phyloP scores from a whole-genome alignment of 2,888 invertebrate species.

The Thereva nobilitata region DNA sequence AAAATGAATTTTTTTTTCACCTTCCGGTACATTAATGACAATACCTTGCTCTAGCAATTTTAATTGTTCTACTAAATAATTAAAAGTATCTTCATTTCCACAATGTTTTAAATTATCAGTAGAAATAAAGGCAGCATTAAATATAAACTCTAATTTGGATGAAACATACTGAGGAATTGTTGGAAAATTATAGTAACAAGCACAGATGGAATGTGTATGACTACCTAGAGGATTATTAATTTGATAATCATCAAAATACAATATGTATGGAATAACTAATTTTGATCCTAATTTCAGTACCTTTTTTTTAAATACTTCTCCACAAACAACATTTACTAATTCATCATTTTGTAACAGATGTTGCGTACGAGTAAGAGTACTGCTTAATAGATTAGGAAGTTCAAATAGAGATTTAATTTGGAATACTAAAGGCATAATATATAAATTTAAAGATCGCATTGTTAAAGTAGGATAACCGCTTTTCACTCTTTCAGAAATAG shows the following conservation, averaged over 20 bases:
- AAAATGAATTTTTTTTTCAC: slow-evolving; percentile 5
- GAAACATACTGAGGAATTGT: slow-evolving; percentile 38
- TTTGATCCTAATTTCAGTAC: slow-evolving; percentile 10
- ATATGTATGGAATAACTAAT: slow-evolving; percentile 27
- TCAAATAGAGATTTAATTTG: slow-evolving; percentile 37
- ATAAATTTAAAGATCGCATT: slow-evolving; percentile 18
- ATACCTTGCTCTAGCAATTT: slow-evolving; percentile 35
- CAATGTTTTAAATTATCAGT: slow-evolving; percentile 37
- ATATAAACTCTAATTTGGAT: slow-evolving; percentile 40
- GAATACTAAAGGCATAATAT: slow-evolving; percentile 37
- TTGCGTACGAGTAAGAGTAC: too few relatives aligned
- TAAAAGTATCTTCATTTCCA: slow-evolving; percentile 37
- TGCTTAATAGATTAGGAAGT: slow-evolving; percentile 35
- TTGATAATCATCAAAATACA: slow-evolving; percentile 39
- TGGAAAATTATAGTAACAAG: slow-evolving; percentile 13
- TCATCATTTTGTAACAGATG: slow-evolving; percentile 3
- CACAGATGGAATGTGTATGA: slow-evolving; percentile 31
- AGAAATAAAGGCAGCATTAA: slow-evolving; percentile 37
- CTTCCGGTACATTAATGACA: neutral
- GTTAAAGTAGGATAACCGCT: slow-evolving; percentile 29
- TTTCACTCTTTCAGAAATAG: slow-evolving; percentile 11
- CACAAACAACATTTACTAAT: slow-evolving; percentile 31
- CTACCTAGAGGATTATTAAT: slow-evolving; percentile 40
- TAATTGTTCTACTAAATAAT: slow-evolving; percentile 37
- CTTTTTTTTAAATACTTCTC: slow-evolving; percentile 34